phyloP scores from a whole-genome alignment of 2,113 vertebrate genomes.

The Dicentrarchus labrax region DNA sequence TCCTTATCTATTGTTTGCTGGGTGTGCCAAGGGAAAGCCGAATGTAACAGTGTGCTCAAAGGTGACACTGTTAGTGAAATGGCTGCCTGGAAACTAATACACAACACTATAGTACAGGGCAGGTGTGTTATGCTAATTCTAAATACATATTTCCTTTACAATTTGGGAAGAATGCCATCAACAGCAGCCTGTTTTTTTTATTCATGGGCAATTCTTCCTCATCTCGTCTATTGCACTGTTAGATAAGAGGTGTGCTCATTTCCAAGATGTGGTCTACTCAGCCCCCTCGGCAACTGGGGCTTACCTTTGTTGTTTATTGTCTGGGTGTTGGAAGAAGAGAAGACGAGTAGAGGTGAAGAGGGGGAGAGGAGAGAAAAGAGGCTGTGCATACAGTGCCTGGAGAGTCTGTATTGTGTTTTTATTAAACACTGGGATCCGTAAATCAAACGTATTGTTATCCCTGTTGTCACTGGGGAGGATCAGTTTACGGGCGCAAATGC shows the following conservation, averaged over 20 bases:
- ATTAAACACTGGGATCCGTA: constrained; percentile 51
- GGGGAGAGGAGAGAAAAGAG: neutral
- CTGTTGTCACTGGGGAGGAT: constrained; percentile 44
- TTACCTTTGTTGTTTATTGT: constrained; percentile 63
- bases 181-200: neutral
- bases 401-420: constrained; percentile 40
- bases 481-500: constrained; percentile 55
- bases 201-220: neutral
- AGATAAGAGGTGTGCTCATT: constrained; percentile 38
- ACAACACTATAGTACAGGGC: neutral
- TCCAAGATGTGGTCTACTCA: constrained; percentile 23
- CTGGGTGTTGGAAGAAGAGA: constrained; percentile 35
- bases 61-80: constrained; percentile 1
- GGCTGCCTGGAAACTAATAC: constrained; percentile 11
- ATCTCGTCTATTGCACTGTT: neutral
- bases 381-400: constrained; percentile 7
- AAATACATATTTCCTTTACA: neutral
- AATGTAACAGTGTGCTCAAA: constrained; percentile 15
- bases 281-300: constrained; percentile 32
- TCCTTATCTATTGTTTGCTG: constrained; percentile 17
- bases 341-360: constrained; percentile 24
- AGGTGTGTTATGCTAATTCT: neutral
- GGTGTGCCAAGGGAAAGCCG: constrained; percentile 20
- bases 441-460: constrained; percentile 53
- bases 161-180: neutral